Evolutionary conservation across 2,797 vertebrate genomes (phyloP), one percentile per base, ranked within the genome.

Genomic region (Cyclura pinguis): DNA sequence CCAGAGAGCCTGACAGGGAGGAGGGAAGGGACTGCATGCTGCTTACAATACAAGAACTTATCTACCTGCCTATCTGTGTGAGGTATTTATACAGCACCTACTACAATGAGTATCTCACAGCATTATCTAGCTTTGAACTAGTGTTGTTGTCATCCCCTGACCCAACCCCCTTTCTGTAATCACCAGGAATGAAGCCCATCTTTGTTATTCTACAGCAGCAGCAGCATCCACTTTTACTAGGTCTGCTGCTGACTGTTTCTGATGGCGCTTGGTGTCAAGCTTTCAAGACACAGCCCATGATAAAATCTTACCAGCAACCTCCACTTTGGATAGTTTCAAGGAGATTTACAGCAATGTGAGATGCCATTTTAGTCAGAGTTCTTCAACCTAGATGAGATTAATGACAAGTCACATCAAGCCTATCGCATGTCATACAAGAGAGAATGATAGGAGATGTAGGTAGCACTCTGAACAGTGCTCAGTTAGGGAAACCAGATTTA

Each of bases 61-160:
- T 69, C 88, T 1, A 0, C 50, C 18, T 78, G 0, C 76, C 64
- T 78, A 80, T 91, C 62, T 77, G 42, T 1, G 62, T 80, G 47
- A 73, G 88, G 88, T 87, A 92, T 92, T 92, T 92, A 83, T 89
- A 85, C 8, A 88, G 29, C n/a, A 50, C 47, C 88, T 85, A 47
- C 57, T 57, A 82, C 1, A 87, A 74, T 87, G 2, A 74, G 1
- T 27, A 1, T 89, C 76, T 84, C 78, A 93, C 55, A 22, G 76
- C 0, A 9, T 92, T 88, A 88, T 74, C 91, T 72, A 90, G 0
- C 8, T 77, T 90, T 20, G 35, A 91, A 69, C 73, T 42, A 80
- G 81, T n/a, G 16, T 86, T 84, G 38, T 78, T 78, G 22, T 50
- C 10, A 13, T 32, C 42, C 27, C 59, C 42, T 22, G 57, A 69